phyloP scores from a whole-genome alignment of 1,140 invertebrate species.

The Drosophila pseudoobscura region DNA sequence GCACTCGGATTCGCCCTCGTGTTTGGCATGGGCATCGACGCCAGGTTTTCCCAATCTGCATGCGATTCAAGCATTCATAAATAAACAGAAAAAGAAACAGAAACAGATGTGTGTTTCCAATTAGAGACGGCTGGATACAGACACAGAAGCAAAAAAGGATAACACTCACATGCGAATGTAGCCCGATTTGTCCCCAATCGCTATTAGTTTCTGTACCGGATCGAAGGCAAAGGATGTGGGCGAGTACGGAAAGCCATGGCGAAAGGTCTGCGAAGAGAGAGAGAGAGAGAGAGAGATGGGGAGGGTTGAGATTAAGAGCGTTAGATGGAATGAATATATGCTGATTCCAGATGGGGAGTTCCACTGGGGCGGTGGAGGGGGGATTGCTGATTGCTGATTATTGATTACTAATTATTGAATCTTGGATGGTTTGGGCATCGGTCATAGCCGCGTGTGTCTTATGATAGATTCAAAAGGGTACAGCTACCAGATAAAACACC shows the following conservation, averaged over 20 bases:
- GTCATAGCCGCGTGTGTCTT: conserved; percentile 90
- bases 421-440: conserved; percentile 11
- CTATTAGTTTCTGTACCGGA: conserved; percentile 97
- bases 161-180: conserved; percentile 94
- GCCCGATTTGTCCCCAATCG: conserved; percentile 97
- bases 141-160: neutral
- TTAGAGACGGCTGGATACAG: neutral
- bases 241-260: conserved; percentile 99
- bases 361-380: too few species aligned
- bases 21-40: conserved; percentile 96
- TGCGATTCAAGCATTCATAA: neutral
- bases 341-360: neutral
- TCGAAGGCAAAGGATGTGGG: conserved; percentile 98
- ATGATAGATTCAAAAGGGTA: conserved; percentile 87
- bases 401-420: neutral
- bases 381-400: neutral
- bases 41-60: conserved; percentile 95
- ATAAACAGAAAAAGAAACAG: too few species aligned
- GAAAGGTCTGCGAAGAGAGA: conserved; percentile 91
- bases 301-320: too few species aligned
- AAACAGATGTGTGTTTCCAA: neutral
- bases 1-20: conserved; percentile 88
- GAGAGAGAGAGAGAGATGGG: conserved; percentile 29
- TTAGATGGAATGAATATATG: too few species aligned
- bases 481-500: conserved; percentile 88